Evolutionary conservation across 53 echinoderm and acorn worm genomes (phyloP).

Genomic region (Antedon mediterranea): DNA sequence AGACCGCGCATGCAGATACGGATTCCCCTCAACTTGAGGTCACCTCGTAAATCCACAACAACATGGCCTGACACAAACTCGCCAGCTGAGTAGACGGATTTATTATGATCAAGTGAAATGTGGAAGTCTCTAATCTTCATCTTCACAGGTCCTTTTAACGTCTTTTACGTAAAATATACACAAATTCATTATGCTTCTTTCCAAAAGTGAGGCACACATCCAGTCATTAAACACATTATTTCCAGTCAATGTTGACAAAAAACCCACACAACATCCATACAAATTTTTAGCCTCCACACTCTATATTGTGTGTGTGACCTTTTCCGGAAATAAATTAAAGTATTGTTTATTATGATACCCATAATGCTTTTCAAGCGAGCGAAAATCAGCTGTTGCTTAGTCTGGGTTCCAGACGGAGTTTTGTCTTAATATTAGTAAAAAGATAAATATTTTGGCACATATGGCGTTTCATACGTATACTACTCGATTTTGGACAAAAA

Average conservation of each 20-base stretch:
- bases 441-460: no score
- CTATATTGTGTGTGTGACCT: not conserved
- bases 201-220: not conserved
- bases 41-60: conserved; percentile 72
- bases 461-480: no score
- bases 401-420: no score
- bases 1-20: conserved; percentile 97
- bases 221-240: not conserved
- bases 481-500: no score
- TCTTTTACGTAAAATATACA: not conserved
- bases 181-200: not conserved
- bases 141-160: conserved; percentile 5
- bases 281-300: not conserved
- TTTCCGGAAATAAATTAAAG: not conserved
- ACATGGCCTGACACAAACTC: conserved; percentile 87
- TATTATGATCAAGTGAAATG: conserved; percentile 80
- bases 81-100: conserved; percentile 86
- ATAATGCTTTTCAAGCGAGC: no score
- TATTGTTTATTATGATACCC: no score
- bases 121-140: conserved; percentile 94
- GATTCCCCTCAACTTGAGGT: conserved; percentile 92
- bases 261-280: not conserved
- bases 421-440: no score
- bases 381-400: no score
- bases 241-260: not conserved